Conservation (phyloP, 1,140 invertebrate species). For the Ips nitidus region DNA sequence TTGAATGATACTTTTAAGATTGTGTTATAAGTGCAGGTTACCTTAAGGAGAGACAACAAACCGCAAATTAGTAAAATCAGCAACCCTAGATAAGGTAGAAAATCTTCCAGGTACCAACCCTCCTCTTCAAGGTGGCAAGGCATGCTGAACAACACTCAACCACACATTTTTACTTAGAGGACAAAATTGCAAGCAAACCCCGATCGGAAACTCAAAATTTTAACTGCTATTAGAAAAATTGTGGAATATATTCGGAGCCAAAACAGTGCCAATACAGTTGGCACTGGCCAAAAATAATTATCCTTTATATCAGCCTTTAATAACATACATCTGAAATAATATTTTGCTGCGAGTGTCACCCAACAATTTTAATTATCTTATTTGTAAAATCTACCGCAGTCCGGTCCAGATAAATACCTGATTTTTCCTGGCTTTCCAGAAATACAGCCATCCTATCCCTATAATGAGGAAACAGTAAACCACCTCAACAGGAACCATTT, state of each 20-base stretch:
- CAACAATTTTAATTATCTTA: neutral
- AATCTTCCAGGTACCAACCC: constrained; percentile 25
- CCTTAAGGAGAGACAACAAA: constrained; percentile 24
- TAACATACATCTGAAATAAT: constrained; percentile 22
- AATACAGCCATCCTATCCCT: constrained; percentile 9
- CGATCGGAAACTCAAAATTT: neutral
- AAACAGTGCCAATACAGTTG: constrained; percentile 30
- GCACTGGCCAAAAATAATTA: constrained; percentile 30
- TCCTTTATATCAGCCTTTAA: constrained; percentile 27
- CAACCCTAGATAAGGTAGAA: constrained; percentile 22
- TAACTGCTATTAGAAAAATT: constrained; percentile 17
- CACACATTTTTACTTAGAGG: neutral
- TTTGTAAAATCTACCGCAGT: neutral
- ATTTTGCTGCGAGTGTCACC: neutral
- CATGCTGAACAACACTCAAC: constrained; percentile 6
- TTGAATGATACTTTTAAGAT: too few species aligned
- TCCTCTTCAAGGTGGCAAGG: constrained; percentile 8
- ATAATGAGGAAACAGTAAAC: constrained; percentile 4
- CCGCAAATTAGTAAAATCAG: constrained; percentile 16
- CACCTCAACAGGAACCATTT: constrained; percentile 4
- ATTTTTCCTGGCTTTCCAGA: neutral
- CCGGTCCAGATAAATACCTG: too few species aligned
- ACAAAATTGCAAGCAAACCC: neutral
- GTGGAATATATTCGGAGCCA: constrained; percentile 29
- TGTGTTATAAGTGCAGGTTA: neutral